Conservation (phyloP, 2,113 vertebrate species). For the Ageneiosus marmoratus region DNA sequence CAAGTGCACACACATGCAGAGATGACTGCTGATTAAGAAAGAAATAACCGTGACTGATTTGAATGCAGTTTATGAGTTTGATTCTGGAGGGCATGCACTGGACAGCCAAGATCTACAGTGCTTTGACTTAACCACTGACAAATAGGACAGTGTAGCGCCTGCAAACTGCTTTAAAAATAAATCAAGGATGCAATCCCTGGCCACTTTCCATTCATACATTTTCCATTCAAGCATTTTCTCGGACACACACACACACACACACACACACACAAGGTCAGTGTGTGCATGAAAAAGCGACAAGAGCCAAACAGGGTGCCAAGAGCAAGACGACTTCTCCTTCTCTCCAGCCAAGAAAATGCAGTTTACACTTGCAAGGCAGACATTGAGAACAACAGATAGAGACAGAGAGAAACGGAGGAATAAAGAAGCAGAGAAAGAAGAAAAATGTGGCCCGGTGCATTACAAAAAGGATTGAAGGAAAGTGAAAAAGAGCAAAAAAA, state of each 20-base stretch:
- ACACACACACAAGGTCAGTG: conserved; percentile 27
- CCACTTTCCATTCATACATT: conserved; percentile 14
- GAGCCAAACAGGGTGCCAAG: neutral
- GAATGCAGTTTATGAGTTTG: neutral
- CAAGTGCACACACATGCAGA: neutral
- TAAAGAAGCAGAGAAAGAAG: neutral
- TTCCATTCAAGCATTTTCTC: conserved; percentile 2
- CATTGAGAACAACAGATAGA: neutral
- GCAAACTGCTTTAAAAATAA: conserved; percentile 36
- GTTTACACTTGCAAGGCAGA: neutral
- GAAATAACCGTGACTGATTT: neutral
- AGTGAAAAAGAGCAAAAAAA: conserved; percentile 22
- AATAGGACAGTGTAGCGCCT: neutral
- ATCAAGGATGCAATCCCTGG: conserved; percentile 14
- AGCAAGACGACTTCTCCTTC: neutral
- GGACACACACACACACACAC: neutral
- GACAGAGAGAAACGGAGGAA: neutral
- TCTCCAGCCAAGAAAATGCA: neutral
- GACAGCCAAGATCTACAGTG: conserved; percentile 4
- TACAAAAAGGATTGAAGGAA: neutral
- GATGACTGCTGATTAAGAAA: neutral
- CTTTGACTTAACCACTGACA: conserved; percentile 6
- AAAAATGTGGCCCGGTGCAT: neutral
- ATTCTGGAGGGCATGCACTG: neutral
- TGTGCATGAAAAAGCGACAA: neutral